Conservation (phyloP, 2,888 invertebrate genomes). For the Pherbina coryleti region DNA sequence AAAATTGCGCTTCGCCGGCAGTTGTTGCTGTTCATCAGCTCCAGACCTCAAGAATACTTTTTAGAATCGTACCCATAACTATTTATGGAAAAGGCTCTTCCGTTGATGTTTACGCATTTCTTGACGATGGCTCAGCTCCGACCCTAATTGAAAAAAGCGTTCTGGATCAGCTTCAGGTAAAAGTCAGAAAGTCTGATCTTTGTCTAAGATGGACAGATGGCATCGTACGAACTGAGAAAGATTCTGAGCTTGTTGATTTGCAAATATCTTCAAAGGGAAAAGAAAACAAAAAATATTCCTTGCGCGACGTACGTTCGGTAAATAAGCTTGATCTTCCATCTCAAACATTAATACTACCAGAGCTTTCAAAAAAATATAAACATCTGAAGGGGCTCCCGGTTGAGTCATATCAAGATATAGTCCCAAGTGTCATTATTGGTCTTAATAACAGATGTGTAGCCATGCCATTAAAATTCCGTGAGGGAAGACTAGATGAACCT, state of each 20-base stretch:
- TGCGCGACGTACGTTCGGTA: constrained; percentile 3
- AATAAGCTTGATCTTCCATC: constrained; percentile 3
- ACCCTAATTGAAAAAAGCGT: too few species aligned
- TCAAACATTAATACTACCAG: background rate
- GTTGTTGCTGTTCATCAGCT: constrained; percentile 6
- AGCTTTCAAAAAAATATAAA: too few species aligned
- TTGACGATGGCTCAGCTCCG: constrained; percentile 26
- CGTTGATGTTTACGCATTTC: too few species aligned
- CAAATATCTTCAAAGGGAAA: background rate
- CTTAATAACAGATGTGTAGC: constrained; percentile 40
- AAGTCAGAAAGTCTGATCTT: background rate
- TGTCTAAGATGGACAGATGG: too few species aligned
- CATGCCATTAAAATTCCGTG: constrained; percentile 35
- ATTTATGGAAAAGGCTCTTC: too few species aligned
- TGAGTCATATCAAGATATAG: constrained; percentile 22
- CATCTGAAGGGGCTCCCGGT: constrained; percentile 31
- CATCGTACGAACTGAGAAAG: constrained; percentile 16
- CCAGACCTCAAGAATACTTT: constrained; percentile 26
- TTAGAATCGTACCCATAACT: too few species aligned
- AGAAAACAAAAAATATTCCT: background rate
- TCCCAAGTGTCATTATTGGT: constrained; percentile 39
- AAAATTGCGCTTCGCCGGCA: background rate
- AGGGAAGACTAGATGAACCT: constrained; percentile 36
- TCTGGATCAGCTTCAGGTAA: background rate
- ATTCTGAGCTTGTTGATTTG: constrained; percentile 18